Evolutionary conservation across 2,888 invertebrate species (phyloP).

Genomic region (Cordilura impudica): DNA sequence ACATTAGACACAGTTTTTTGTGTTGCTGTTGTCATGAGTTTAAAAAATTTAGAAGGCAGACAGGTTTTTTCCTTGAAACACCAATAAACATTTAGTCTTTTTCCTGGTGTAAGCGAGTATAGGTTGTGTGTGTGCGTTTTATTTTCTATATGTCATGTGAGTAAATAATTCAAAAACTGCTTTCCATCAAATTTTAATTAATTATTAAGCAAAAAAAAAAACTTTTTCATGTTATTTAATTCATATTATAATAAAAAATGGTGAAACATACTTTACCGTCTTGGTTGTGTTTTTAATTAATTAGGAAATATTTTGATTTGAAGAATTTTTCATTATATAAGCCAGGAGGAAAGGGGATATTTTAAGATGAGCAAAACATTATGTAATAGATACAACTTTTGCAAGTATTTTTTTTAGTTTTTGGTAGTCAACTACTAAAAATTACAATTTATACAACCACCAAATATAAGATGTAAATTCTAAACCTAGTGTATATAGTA

Average conservation of each 20-base stretch:
- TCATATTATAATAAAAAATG: background rate
- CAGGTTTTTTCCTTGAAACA: conserved; percentile 35
- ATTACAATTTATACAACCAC: too few relatives aligned
- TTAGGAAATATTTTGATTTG: conserved; percentile 41
- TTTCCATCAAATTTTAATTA: conserved; percentile 78
- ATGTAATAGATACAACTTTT: too few relatives aligned
- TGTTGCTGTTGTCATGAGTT: conserved; percentile 41
- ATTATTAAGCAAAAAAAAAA: conserved; percentile 73
- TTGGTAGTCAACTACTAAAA: too few relatives aligned
- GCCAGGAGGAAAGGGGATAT: too few relatives aligned
- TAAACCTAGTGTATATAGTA: too few relatives aligned
- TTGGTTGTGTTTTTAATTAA: conserved; percentile 46
- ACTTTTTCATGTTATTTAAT: conserved; percentile 18
- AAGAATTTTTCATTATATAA: background rate
- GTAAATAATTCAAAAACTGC: conserved; percentile 76
- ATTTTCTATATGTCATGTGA: conserved; percentile 58
- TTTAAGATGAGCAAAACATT: too few relatives aligned
- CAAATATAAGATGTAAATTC: too few relatives aligned
- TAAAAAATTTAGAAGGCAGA: conserved; percentile 68
- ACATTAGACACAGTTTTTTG: conserved; percentile 66
- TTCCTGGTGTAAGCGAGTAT: conserved; percentile 13
- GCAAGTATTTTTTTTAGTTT: too few relatives aligned
- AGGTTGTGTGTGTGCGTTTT: conserved; percentile 27
- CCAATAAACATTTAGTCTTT: background rate
- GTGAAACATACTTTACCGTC: background rate